A percentile compares a stretch with the other conserved stretches of the same genome.
phyloP scores from a whole-genome alignment of 2,888 invertebrate genomes.

The Orthosia gothica region DNA sequence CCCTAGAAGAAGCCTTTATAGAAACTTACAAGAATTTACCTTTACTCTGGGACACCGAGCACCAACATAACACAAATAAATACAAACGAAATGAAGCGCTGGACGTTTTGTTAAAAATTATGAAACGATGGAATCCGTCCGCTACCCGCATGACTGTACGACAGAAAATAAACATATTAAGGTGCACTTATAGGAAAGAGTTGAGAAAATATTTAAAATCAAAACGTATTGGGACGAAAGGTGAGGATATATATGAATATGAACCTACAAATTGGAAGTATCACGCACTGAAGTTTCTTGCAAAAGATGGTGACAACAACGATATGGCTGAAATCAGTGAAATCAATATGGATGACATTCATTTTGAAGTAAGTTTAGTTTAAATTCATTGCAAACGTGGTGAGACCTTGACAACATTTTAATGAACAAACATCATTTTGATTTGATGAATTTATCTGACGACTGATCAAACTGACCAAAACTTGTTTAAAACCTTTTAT shows the following conservation, averaged over 20 bases:
- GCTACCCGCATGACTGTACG: conserved; percentile 69
- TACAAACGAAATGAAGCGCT: conserved; percentile 67
- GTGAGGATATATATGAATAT: conserved; percentile 68
- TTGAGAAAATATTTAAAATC: conserved; percentile 68
- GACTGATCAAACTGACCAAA: neutral
- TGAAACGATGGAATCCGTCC: conserved; percentile 65
- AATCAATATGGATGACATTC: conserved; percentile 55
- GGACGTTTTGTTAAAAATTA: conserved; percentile 66
- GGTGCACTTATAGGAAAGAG: conserved; percentile 74
- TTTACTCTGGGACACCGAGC: conserved; percentile 71
- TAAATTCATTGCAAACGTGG: neutral
- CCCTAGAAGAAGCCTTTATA: conserved; percentile 69
- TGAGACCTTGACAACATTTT: conserved; percentile 11
- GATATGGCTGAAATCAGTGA: conserved; percentile 57
- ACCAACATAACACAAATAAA: conserved; percentile 73
- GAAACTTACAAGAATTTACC: conserved; percentile 68
- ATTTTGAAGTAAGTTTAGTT: conserved; percentile 59
- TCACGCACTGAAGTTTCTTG: conserved; percentile 70
- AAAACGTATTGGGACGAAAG: conserved; percentile 64
- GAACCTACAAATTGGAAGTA: conserved; percentile 73
- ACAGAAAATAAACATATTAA: conserved; percentile 74
- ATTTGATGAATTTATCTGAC: neutral
- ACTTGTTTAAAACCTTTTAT: neutral
- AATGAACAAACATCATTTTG: neutral
- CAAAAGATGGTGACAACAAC: conserved; percentile 37